Conservation (phyloP, 2,888 invertebrate species). For the Limnephilus lunatus region DNA sequence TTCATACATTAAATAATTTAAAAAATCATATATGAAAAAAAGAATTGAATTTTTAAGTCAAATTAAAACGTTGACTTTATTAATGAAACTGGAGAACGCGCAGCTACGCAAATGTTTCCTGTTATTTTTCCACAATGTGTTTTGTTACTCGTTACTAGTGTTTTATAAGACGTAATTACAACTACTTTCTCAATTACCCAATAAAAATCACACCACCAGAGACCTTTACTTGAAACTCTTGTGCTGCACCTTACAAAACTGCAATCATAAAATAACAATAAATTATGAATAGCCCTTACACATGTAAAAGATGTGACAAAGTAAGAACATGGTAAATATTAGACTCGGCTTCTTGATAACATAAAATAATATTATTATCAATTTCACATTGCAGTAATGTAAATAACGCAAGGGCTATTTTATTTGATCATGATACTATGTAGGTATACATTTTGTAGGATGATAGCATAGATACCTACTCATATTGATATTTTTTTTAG, state of each 20-base stretch:
- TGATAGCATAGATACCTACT: no score
- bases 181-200: background rate
- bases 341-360: background rate
- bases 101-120: no score
- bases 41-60: no score
- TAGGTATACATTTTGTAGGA: no score
- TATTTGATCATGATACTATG: no score
- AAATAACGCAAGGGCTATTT: background rate
- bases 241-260: background rate
- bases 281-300: background rate
- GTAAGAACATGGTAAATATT: background rate
- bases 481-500: no score
- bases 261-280: background rate
- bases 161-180: background rate
- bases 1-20: no score
- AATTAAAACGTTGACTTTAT: no score
- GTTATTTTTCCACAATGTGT: no score
- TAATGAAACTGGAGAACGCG: no score
- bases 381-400: background rate
- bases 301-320: background rate
- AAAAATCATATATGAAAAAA: no score
- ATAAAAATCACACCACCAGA: background rate
- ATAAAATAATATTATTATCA: background rate
- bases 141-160: no score
- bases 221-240: background rate